A percentile compares a stretch with the other conserved stretches of the same genome.
phyloP scores from a whole-genome alignment of 2,113 vertebrate genomes.

The Helogale parvula region DNA sequence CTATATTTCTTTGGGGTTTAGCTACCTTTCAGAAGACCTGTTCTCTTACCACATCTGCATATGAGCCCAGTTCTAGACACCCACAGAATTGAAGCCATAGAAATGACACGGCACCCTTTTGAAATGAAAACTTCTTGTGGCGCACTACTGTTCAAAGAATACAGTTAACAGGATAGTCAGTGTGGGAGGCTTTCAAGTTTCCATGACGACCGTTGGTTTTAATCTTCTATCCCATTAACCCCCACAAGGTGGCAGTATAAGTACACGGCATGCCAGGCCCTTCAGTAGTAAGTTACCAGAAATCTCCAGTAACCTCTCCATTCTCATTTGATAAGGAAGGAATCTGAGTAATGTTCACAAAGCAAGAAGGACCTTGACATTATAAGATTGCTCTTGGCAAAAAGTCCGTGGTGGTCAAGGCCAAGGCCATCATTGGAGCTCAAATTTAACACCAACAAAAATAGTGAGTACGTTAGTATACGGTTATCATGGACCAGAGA shows the following conservation, averaged over 20 bases:
- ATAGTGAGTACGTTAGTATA: not conserved
- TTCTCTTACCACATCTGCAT: not conserved
- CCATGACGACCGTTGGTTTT: too few species aligned
- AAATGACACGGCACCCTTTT: not conserved
- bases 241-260: conserved; percentile 85
- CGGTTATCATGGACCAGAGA: accelerated
- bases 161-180: not conserved
- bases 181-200: not conserved
- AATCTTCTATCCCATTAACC: not conserved
- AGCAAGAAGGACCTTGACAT: not conserved
- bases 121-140: not conserved
- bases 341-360: not conserved
- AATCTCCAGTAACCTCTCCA: not conserved
- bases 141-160: not conserved
- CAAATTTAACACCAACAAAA: not conserved
- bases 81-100: not conserved
- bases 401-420: not conserved
- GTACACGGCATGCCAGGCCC: not conserved
- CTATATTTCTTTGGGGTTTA: not conserved
- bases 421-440: not conserved
- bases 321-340: not conserved
- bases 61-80: not conserved
- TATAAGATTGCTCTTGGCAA: not conserved
- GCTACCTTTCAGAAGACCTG: not conserved
- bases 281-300: not conserved